Conservation (phyloP, 2,797 vertebrate genomes). For the Urosaurus nigricauda region DNA sequence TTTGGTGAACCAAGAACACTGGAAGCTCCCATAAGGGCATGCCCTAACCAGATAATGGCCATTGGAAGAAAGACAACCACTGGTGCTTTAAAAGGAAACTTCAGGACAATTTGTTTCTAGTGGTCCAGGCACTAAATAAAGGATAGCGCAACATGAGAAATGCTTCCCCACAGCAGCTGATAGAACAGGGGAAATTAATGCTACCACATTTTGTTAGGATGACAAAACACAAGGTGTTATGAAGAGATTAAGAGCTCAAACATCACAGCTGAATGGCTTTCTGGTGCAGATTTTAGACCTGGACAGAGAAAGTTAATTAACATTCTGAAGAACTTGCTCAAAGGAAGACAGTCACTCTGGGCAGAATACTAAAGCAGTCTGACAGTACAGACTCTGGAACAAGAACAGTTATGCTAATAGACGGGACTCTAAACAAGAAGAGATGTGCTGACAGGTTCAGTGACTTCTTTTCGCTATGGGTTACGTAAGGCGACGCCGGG, state of each 20-base stretch:
- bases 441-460: neutral
- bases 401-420: constrained; percentile 25
- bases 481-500: neutral
- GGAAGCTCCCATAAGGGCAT: neutral
- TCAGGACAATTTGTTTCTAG: neutral
- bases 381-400: constrained; percentile 12
- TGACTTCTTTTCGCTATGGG: neutral
- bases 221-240: neutral
- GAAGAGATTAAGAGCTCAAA: neutral
- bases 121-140: neutral
- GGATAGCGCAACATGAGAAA: neutral
- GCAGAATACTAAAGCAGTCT: constrained; percentile 48
- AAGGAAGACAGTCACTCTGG: constrained; percentile 32
- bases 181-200: too few relatives aligned
- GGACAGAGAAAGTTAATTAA: constrained; percentile 29
- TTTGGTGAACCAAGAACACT: neutral
- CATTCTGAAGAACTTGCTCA: constrained; percentile 38
- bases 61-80: neutral
- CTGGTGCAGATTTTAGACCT: constrained; percentile 11
- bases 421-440: constrained; percentile 5
- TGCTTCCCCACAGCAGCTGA: neutral
- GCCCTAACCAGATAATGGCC: neutral
- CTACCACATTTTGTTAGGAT: neutral
- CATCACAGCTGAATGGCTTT: constrained; percentile 1
- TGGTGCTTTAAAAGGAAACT: neutral